Evolutionary conservation across 2,797 vertebrate genomes (phyloP), one percentile per base, ranked within the genome.

Genomic region (Kryptopterus vitreolus): DNA sequence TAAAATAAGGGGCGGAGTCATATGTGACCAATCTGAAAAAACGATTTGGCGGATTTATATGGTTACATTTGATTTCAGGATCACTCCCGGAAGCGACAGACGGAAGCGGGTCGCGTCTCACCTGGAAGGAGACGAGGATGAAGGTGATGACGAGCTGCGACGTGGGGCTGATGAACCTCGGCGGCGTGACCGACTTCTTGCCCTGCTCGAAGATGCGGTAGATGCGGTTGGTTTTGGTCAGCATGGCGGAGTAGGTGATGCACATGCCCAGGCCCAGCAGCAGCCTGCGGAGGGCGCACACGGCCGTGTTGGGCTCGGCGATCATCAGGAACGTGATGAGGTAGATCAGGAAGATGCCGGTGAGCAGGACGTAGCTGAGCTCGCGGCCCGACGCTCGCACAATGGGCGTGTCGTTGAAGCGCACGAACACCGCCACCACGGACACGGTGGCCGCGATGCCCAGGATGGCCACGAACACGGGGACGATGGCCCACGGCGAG

Each of bases 191-290:
- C 0, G 96, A 96, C 69, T 90, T 94, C 86, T 96, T 96, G 12
- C 96, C 96, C 80, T 94, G 95, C 78, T 96, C 95, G 0, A 96
- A 97, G 90, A 97, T 96, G 59, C 96, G 95, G 88, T 97, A 96
- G 90, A 97, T 97, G 69, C 95, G 94, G 88, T 97, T 97, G 89
- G 96, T 96, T 89, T 96, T 96, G 87, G 96, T 97, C 57, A 98
- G 88, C 90, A 96, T 92, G 15, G 96, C 96, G 0, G 96, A 95
- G 85, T 97, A 98, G 62, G 93, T 95, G 85, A 98, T 94, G 73
- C 93, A 93, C 91, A 96, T 96, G 29, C 96, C 96, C 0, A 95
- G 87, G 3, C 96, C 96, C 5, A 98, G 85, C 87, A 97, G 90
- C 10, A 98, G 94, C 0, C 96, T 84, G 0, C 96, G 92, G 2